These are phyloP conservation scores for Sternarchorhynchus goeldii DNA, from an alignment of 2,797 vertebrate genomes.

Conservation along the genomic window DNA sequence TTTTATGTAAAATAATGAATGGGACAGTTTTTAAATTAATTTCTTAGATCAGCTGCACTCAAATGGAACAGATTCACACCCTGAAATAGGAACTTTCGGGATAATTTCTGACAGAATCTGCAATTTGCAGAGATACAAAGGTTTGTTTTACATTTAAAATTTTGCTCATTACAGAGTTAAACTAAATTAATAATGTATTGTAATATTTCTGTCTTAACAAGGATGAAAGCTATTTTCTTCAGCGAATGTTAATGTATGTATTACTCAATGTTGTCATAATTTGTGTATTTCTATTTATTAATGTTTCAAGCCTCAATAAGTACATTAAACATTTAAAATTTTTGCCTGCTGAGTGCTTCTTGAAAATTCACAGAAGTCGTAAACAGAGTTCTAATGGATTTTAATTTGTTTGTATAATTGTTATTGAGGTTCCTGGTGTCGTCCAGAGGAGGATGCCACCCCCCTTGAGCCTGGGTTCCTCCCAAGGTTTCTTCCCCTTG, in stretches of 20 bases:
- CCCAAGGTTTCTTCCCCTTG: too few species aligned
- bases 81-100: slow-evolving; percentile 63
- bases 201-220: slow-evolving; percentile 49
- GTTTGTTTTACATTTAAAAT: slow-evolving; percentile 38
- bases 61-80: not conserved
- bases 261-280: slow-evolving; percentile 60
- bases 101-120: slow-evolving; percentile 73
- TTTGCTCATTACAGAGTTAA: slow-evolving; percentile 61
- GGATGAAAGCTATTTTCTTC: slow-evolving; percentile 74
- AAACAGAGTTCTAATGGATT: not conserved
- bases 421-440: too few species aligned
- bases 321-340: slow-evolving; percentile 65
- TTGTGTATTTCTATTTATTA: slow-evolving; percentile 84
- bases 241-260: slow-evolving; percentile 74
- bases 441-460: too few species aligned
- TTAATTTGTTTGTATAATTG: not conserved
- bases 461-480: too few species aligned
- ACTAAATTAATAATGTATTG: slow-evolving; percentile 15
- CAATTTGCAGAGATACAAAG: slow-evolving; percentile 75
- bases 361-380: not conserved
- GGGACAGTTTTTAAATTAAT: not conserved
- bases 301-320: slow-evolving; percentile 81
- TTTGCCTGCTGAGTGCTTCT: not conserved
- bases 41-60: not conserved
- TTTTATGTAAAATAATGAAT: not conserved